phyloP scores from a whole-genome alignment of 1,140 invertebrate species.

The Globodera rostochiensis region DNA sequence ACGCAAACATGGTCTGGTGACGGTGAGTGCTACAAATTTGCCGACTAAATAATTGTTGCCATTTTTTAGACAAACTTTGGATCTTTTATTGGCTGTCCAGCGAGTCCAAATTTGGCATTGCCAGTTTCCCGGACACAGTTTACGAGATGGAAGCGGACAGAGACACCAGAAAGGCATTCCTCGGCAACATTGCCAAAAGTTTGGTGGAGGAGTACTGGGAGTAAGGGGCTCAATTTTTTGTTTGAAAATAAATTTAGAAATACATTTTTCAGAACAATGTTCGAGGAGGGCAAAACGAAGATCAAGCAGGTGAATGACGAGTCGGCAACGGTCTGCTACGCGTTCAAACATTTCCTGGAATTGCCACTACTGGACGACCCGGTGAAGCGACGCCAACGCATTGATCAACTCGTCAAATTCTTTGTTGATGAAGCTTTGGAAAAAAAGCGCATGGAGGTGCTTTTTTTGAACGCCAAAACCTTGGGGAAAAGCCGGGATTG shows the following conservation, averaged over 20 bases:
- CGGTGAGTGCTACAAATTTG: too few species aligned
- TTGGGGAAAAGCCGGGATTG: too few species aligned
- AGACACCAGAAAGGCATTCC: neutral
- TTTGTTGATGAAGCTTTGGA: neutral
- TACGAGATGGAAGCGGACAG: neutral
- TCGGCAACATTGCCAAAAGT: neutral
- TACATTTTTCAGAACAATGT: neutral
- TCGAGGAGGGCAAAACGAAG: neutral
- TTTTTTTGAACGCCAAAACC: too few species aligned
- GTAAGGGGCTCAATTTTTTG: neutral
- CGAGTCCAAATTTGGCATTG: neutral
- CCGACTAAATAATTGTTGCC: too few species aligned
- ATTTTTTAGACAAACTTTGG: neutral
- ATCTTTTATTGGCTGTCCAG: neutral
- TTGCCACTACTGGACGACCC: neutral
- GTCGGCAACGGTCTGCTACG: neutral
- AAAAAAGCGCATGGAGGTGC: neutral
- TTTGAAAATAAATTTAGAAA: too few species aligned
- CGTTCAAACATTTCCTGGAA: neutral
- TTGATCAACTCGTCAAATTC: neutral
- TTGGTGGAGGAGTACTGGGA: neutral
- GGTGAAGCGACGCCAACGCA: neutral
- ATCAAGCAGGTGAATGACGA: neutral
- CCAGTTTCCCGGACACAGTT: too few species aligned
- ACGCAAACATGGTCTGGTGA: neutral